Conservation (phyloP, 2,888 invertebrate genomes). For the Pilophorus perplexus region DNA sequence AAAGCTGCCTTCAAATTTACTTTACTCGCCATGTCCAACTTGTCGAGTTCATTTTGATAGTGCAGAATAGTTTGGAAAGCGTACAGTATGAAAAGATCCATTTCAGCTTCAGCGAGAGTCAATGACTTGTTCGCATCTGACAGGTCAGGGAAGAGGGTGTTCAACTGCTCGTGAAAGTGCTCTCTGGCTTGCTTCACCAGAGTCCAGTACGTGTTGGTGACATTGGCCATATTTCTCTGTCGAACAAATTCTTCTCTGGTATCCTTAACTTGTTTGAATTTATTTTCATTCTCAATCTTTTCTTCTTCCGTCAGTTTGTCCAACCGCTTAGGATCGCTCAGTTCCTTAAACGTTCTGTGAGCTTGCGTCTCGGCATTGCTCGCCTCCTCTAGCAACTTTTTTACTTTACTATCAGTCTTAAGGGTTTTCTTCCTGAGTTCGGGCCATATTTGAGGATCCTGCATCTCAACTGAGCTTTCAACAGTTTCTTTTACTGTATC, state of each 20-base stretch:
- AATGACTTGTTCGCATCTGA: conserved; percentile 65
- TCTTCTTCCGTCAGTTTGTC: conserved; percentile 52
- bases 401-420: conserved; percentile 55
- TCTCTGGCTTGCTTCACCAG: conserved; percentile 62
- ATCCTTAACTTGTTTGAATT: conserved; percentile 55
- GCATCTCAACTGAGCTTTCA: conserved; percentile 61
- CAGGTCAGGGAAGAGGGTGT: conserved; percentile 69
- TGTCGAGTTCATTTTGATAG: conserved; percentile 73
- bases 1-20: conserved; percentile 64
- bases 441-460: conserved; percentile 60
- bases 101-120: conserved; percentile 62
- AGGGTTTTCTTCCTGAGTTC: conserved; percentile 60
- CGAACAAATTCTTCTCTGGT: conserved; percentile 61
- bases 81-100: conserved; percentile 75
- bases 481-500: conserved; percentile 59
- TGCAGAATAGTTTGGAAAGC: conserved; percentile 73
- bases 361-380: not conserved
- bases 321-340: too few relatives aligned
- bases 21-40: conserved; percentile 65
- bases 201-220: conserved; percentile 79
- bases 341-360: too few relatives aligned
- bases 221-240: conserved; percentile 59
- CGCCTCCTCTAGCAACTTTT: not conserved
- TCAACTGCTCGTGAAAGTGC: conserved; percentile 60
- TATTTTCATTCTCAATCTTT: conserved; percentile 52